Conservation (phyloP, 1,140 invertebrate species). For the Drosophila teissieri region DNA sequence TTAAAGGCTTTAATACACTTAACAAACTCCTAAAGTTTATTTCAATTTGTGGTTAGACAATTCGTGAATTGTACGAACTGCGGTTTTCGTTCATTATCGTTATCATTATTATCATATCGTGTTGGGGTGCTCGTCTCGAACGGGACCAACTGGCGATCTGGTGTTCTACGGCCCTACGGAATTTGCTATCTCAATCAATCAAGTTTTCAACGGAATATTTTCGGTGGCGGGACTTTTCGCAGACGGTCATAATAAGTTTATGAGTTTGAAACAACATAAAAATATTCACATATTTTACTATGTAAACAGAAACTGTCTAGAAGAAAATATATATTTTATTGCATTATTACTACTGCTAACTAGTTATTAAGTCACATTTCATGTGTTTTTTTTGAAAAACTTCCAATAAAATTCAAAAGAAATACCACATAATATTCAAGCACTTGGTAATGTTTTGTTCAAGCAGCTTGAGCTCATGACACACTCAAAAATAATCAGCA, state of each 20-base stretch:
- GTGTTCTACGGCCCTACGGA: too few relatives aligned
- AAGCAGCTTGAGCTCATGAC: background rate
- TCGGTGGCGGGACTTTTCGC: background rate
- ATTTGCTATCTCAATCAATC: background rate
- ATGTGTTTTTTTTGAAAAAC: too few relatives aligned
- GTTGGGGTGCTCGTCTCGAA: slow-evolving; percentile 23
- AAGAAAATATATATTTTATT: too few relatives aligned
- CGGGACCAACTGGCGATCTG: background rate
- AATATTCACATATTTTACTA: background rate
- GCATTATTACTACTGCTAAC: too few relatives aligned
- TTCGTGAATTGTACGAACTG: slow-evolving; percentile 29
- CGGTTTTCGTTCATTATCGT: slow-evolving; percentile 21
- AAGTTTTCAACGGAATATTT: slow-evolving; percentile 9
- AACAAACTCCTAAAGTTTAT: slow-evolving; percentile 33
- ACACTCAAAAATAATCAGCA: background rate
- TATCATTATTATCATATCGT: slow-evolving; percentile 8
- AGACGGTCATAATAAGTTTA: background rate
- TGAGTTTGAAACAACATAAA: background rate
- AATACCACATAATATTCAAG: too few relatives aligned
- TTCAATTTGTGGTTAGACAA: slow-evolving; percentile 1
- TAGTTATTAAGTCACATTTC: too few relatives aligned
- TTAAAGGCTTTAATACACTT: slow-evolving; percentile 29
- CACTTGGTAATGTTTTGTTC: too few relatives aligned
- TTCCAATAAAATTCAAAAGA: too few relatives aligned
- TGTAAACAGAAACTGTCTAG: too few relatives aligned